Percentiles rank a stretch among this genome's conserved stretches.
These are phyloP conservation scores for Chrysemys picta DNA, from an alignment of 2,113 vertebrate genomes.

Conservation along the genomic window DNA sequence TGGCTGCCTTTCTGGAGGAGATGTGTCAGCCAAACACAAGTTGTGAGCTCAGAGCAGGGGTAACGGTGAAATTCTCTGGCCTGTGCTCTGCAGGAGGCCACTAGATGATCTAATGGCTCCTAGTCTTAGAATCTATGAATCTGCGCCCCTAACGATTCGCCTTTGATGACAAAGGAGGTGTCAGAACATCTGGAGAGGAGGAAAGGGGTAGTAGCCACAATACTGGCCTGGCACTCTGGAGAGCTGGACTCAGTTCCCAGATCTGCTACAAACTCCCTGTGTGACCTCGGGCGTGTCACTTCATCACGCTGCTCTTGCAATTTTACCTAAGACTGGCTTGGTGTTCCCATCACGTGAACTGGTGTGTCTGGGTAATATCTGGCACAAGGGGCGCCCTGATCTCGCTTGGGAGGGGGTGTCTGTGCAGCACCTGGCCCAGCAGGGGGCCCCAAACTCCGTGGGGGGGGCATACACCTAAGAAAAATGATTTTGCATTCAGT, in stretches of 20 bases:
- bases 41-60: background rate
- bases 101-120: background rate
- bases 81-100: background rate
- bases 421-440: background rate
- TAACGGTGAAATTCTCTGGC: background rate
- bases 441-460: background rate
- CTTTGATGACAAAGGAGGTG: too few relatives aligned
- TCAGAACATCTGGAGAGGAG: too few relatives aligned
- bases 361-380: background rate
- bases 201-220: too few relatives aligned
- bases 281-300: too few relatives aligned
- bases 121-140: background rate
- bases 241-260: too few relatives aligned
- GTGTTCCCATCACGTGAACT: too few relatives aligned
- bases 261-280: too few relatives aligned
- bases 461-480: background rate
- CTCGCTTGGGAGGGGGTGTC: background rate
- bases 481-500: background rate
- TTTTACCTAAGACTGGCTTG: too few relatives aligned
- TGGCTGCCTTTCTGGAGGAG: background rate
- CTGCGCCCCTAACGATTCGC: too few relatives aligned
- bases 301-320: too few relatives aligned
- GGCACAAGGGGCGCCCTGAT: background rate
- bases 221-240: too few relatives aligned
- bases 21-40: background rate